phyloP scores from a whole-genome alignment of 1,140 invertebrate genomes.

The Brachystomella parvula region DNA sequence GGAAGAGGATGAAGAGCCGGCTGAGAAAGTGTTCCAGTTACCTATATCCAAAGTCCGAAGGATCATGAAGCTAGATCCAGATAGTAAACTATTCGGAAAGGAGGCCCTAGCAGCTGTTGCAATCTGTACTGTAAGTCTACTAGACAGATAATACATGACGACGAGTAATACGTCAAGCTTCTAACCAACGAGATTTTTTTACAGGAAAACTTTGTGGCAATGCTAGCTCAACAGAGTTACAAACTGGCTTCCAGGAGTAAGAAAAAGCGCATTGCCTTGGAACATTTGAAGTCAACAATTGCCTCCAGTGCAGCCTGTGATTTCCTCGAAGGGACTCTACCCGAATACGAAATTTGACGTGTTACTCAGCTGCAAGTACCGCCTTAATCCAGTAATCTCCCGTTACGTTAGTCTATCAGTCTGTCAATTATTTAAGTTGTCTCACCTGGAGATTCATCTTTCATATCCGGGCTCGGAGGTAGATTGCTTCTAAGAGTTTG shows the following conservation, averaged over 20 bases:
- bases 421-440: not conserved
- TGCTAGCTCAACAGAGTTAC: slow-evolving; percentile 16
- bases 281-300: not conserved
- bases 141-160: not conserved
- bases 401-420: too few species aligned
- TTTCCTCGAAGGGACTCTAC: slow-evolving; percentile 11
- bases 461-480: slow-evolving; percentile 38
- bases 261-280: not conserved
- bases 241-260: slow-evolving; percentile 4
- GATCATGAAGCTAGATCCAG: slow-evolving; percentile 3
- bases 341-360: slow-evolving; percentile 5
- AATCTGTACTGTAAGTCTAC: not conserved
- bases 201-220: slow-evolving; percentile 8
- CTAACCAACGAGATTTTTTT: not conserved
- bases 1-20: not conserved
- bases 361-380: not conserved
- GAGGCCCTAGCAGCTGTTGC: slow-evolving; percentile 8
- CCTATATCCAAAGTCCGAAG: slow-evolving; percentile 4
- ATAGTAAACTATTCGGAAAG: not conserved
- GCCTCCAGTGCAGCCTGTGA: slow-evolving; percentile 4
- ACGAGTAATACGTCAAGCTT: not conserved
- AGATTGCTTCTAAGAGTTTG: slow-evolving; percentile 54
- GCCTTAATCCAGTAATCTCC: too few species aligned
- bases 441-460: not conserved
- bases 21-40: slow-evolving; percentile 6